These are phyloP conservation scores for Eleutherodactylus coqui DNA, from an alignment of 2,797 vertebrate species.

Conservation along the genomic window DNA sequence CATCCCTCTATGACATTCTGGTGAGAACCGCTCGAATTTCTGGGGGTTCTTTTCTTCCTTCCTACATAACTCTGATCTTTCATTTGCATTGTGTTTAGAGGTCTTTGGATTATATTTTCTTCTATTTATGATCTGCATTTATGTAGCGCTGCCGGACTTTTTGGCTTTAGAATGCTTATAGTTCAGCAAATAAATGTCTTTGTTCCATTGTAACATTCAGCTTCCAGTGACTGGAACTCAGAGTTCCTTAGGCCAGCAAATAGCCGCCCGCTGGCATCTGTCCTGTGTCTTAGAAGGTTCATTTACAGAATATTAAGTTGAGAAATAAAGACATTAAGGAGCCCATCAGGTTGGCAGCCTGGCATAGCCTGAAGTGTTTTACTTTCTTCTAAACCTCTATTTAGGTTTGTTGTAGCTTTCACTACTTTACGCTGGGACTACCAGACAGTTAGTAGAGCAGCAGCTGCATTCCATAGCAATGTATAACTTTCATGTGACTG, in stretches of 20 bases:
- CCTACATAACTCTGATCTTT: neutral
- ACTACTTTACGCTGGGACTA: neutral
- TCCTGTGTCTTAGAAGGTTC: constrained; percentile 20
- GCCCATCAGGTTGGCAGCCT: neutral
- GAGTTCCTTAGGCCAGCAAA: constrained; percentile 17
- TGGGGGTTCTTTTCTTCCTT: neutral
- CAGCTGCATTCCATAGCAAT: constrained; percentile 2
- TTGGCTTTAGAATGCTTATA: constrained; percentile 1
- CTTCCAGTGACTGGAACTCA: constrained; percentile 13
- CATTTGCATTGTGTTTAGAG: neutral
- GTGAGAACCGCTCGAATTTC: neutral
- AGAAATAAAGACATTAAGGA: neutral
- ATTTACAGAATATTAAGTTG: constrained; percentile 14
- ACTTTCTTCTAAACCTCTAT: neutral
- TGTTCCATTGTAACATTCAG: constrained; percentile 6
- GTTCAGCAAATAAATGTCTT: neutral
- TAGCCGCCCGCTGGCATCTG: neutral
- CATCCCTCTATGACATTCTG: neutral
- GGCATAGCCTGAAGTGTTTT: neutral
- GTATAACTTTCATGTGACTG: constrained; percentile 24
- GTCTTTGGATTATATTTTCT: neutral
- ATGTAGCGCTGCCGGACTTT: neutral
- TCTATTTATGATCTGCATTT: neutral
- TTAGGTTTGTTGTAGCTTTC: neutral
- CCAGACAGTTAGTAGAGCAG: neutral